A percentile compares a stretch with the other conserved stretches of the same genome.
Evolutionary conservation across 2,797 vertebrate species (phyloP).

Genomic region (Coranthus polyacanthus): DNA sequence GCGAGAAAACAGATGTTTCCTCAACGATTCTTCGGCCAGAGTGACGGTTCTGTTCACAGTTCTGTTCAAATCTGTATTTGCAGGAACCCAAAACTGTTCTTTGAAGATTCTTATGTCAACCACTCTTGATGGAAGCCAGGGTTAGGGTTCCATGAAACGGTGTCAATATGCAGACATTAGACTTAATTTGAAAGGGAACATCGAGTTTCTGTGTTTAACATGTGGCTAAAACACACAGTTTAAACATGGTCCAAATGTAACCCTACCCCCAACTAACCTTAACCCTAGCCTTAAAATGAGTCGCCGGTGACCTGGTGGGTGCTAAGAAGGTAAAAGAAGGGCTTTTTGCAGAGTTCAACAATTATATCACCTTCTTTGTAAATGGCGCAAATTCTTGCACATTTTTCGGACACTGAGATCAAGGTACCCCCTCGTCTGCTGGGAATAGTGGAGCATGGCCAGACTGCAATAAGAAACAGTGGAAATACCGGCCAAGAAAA

Average conservation of each 20-base stretch:
- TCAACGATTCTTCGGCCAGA: not conserved
- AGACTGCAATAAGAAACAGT: constrained; percentile 49
- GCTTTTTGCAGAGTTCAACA: too few relatives aligned
- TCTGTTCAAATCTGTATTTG: not conserved
- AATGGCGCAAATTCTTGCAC: constrained; percentile 16
- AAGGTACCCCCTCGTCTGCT: not conserved
- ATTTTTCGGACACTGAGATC: constrained; percentile 5
- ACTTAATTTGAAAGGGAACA: too few relatives aligned
- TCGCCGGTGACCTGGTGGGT: too few relatives aligned
- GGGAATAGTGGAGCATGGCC: constrained; percentile 20
- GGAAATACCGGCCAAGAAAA: constrained; percentile 45
- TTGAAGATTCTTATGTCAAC: too few relatives aligned
- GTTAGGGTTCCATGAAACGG: not conserved
- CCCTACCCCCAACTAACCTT: too few relatives aligned
- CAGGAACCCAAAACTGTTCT: not conserved
- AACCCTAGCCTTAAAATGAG: too few relatives aligned
- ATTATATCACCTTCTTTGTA: constrained; percentile 1
- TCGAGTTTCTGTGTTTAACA: too few relatives aligned
- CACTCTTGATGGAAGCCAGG: too few relatives aligned
- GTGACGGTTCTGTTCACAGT: not conserved
- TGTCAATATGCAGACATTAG: too few relatives aligned
- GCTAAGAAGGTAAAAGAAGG: too few relatives aligned
- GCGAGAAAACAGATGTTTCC: constrained; percentile 39
- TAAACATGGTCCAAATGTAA: too few relatives aligned
- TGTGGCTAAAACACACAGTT: too few relatives aligned